These are phyloP conservation scores for Papilio polytes DNA, from an alignment of 1,140 invertebrate species.

Conservation along the genomic window DNA sequence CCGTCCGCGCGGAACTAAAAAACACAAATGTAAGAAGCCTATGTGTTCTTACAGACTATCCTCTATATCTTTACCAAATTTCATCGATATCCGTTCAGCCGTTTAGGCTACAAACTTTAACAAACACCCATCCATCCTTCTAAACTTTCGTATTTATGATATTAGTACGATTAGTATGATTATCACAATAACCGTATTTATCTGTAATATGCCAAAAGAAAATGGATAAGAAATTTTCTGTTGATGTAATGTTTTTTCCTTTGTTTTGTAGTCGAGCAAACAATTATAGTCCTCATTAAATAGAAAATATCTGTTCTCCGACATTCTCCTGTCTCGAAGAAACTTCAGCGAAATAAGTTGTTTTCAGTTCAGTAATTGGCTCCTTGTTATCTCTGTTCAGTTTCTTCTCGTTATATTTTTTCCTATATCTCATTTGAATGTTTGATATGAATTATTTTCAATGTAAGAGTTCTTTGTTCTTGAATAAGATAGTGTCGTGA, in stretches of 20 bases:
- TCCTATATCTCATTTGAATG: neutral
- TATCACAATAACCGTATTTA: too few species aligned
- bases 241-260: neutral
- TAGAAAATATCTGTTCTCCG: neutral
- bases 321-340: neutral
- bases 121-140: too few species aligned
- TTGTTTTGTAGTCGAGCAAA: neutral
- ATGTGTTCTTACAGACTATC: too few species aligned
- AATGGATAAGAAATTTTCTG: too few species aligned
- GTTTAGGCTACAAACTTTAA: too few species aligned
- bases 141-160: too few species aligned
- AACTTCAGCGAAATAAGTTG: neutral
- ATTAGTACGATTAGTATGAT: too few species aligned
- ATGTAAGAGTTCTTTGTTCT: neutral
- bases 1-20: too few species aligned
- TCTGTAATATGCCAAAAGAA: too few species aligned
- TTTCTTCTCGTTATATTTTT: neutral
- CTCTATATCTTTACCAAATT: too few species aligned
- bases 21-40: too few species aligned
- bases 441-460: conserved; percentile 3
- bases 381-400: neutral
- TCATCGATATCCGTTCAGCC: too few species aligned
- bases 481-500: neutral
- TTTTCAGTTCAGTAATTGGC: neutral
- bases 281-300: neutral